Evolutionary conservation across 1,140 invertebrate genomes (phyloP), one percentile per base, ranked within the genome.

Genomic region (Lysiphlebus fabarum): DNA sequence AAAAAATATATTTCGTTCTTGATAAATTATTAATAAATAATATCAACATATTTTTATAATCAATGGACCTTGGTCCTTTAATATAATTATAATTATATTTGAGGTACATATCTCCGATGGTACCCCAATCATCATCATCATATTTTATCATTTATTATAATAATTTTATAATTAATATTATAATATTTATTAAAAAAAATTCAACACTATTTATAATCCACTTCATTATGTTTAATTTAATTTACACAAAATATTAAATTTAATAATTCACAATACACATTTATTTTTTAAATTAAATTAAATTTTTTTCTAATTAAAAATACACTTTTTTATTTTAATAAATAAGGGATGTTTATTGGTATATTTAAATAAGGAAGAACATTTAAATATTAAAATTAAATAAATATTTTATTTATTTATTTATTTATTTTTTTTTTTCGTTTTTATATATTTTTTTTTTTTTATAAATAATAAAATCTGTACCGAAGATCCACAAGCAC

Each of bases 401-500:
- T 26, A 26, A 26, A 26, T 26, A 26, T 26, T n/a, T n/a, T n/a
- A n/a, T n/a, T n/a, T n/a, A n/a, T n/a, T n/a, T n/a, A n/a, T n/a
- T n/a, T n/a, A n/a, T n/a, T n/a, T n/a, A n/a, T n/a, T n/a, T n/a
- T n/a, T n/a, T n/a, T n/a, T n/a, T n/a, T n/a, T n/a, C n/a, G n/a
- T n/a, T n/a, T n/a, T 26, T 26, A 26, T 26, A 26, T 26, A 17
- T 47, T 4, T 47, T 47, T 54, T 54, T 40, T 54, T 54, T 54
- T 36, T 36, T 45, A 49, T 36, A 9, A n/a, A n/a, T n/a, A n/a
- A n/a, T 33, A 51, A 51, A 62, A 56, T 59, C 58, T 65, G 67
- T 67, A 65, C 54, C 66, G 68, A 71, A 66, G 72, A 70, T 75
- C 75, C 70, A 72, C 65, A 66, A 70, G 68, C 69, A 67, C 65